Percentiles rank a stretch among this genome's conserved stretches.
Conservation (phyloP, 2,113 vertebrate species). For the Ictidomys tridecemlineatus region DNA sequence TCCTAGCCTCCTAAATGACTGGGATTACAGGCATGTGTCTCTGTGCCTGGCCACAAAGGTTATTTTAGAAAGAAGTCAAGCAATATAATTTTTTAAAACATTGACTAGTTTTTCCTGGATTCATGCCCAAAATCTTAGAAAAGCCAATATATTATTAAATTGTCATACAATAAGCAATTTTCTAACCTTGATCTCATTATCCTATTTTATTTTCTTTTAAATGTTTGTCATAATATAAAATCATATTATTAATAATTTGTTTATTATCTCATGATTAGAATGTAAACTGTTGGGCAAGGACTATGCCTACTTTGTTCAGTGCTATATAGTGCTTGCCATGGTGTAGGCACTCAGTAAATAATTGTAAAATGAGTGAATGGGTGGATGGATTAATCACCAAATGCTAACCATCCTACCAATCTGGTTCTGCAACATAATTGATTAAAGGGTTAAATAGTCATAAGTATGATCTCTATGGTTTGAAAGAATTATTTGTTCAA, state of each 20-base stretch:
- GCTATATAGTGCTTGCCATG: neutral
- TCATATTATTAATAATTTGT: neutral
- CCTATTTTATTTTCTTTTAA: constrained; percentile 45
- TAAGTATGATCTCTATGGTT: neutral
- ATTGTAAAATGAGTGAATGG: neutral
- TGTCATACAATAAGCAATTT: neutral
- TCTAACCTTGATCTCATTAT: constrained; percentile 12
- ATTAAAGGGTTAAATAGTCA: constrained; percentile 23
- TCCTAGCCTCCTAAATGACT: too few species aligned
- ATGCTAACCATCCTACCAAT: neutral
- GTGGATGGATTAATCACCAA: neutral
- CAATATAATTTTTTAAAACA: neutral
- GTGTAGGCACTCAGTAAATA: neutral
- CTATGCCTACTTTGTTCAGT: neutral
- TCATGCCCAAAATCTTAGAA: constrained; percentile 31
- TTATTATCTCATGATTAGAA: constrained; percentile 11
- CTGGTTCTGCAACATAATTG: neutral
- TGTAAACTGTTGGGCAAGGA: neutral
- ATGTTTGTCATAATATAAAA: constrained; percentile 14
- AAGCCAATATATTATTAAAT: constrained; percentile 43
- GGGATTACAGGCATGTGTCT: too few species aligned
- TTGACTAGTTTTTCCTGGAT: neutral
- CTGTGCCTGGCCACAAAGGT: neutral
- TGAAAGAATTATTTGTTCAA: constrained; percentile 6
- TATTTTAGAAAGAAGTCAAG: neutral